phyloP scores from a whole-genome alignment of 2,113 vertebrate species.

The Limanda limanda region DNA sequence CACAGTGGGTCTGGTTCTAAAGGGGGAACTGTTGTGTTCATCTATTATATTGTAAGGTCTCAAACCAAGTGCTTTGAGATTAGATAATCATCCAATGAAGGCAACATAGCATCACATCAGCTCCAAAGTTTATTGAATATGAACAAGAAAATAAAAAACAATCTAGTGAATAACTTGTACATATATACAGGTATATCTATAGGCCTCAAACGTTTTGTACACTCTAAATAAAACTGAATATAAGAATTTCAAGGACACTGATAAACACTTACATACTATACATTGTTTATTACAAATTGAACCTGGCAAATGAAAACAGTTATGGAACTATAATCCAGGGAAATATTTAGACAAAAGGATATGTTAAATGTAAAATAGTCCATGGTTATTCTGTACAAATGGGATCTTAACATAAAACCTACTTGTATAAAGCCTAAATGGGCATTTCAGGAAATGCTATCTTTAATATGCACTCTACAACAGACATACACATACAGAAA shows the following conservation, averaged over 20 bases:
- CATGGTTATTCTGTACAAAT: background rate
- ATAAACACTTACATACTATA: background rate
- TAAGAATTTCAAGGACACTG: background rate
- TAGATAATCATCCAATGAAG: no score
- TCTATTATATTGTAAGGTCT: background rate
- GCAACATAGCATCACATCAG: background rate
- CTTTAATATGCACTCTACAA: background rate
- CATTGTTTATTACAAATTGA: background rate
- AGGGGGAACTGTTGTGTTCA: no score
- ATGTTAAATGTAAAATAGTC: no score
- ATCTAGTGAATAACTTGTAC: background rate
- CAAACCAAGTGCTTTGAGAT: background rate
- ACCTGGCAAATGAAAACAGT: background rate
- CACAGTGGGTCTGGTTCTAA: no score
- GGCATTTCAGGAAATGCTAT: background rate
- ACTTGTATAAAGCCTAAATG: background rate
- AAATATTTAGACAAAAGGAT: background rate
- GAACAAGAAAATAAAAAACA: conserved; percentile 9
- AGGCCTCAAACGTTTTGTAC: background rate
- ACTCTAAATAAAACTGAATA: background rate
- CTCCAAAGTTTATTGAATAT: conserved; percentile 36
- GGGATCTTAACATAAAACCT: background rate
- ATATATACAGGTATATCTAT: background rate
- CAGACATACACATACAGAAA: background rate
- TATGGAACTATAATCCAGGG: background rate